Evolutionary conservation across 1,140 invertebrate species (phyloP), one percentile per base, ranked within the genome.

Genomic region (Amyelois transitella): DNA sequence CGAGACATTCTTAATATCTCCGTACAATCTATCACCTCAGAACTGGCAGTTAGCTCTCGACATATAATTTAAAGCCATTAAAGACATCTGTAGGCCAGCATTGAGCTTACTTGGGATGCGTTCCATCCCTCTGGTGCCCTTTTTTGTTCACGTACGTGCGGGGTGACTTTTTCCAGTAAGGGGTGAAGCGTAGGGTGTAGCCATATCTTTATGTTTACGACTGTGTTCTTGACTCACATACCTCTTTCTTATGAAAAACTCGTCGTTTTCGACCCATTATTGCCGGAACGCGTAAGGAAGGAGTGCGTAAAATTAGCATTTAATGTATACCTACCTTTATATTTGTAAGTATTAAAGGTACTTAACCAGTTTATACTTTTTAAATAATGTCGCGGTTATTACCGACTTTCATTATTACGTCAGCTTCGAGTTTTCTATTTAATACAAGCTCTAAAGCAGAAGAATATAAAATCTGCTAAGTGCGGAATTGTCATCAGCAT

Each of bases 51-150:
- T 86, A 86, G 74, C 77, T 83, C 81, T 84, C 79, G 76, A 84
- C 72, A 79, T 84, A 86, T 85, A 83, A 86, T 86, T 86, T 85
- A 83, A 86, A 83, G 78, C 81, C 83, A 86, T 86, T 86, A 86
- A 85, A 85, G 81, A 86, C 83, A 86, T 86, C 83, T 86, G 83
- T 78, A 83, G 83, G 72, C 76, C 60, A 82, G 75, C 74, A 82
- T 79, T 81, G 79, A 82, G 83, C 78, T 82, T 86, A 82, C 80
- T 86, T 81, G 77, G 78, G 81, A 83, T 84, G 83, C 82, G 81
- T 72, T 73, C 63, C 81, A 77, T 81, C 83, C 83, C 80, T 82
- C 56, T 71, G 73, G 69, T 75, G 75, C 78, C 78, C 78, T 86
- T 86, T 86, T 86, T 84, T 86, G 58, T 70, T 70, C 77, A 75